Evolutionary conservation across 2,113 vertebrate genomes (phyloP), one percentile per base, ranked within the genome.

Genomic region (Saguinus imperator): DNA sequence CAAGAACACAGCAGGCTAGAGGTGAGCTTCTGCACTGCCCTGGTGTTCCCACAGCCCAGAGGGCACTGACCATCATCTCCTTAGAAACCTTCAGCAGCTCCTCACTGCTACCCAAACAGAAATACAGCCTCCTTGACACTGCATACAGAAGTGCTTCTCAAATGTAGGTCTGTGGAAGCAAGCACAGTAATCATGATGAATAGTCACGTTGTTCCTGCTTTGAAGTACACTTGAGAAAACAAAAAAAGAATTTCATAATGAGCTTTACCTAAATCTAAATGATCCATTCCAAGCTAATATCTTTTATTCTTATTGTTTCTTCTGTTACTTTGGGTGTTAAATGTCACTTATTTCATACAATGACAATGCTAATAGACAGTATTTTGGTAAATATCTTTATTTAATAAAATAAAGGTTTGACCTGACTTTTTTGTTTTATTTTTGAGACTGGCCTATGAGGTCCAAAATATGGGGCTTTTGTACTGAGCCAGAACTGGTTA

Each of bases 261-360:
- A 95, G 50, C 8, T 75, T 89, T 32, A 21, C 14, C 9, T 37
- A 82, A 48, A 75, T n/a, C 45, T 83, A 76, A 90, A 57, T 72
- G 5, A 58, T 70, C 68, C 50, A 12, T 75, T 94, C 66, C 29
- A 61, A 89, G 70, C 8, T 35, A 48, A 50, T 40, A 17, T 4
- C 21, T 32, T 84, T 90, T 68, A 73, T 94, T 92, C 52, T 84
- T 61, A 55, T 75, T 68, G 40, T 82, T 95, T 52, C 35, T 58
- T 45, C 21, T 81, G 64, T 25, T 88, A 21, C 8, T 87, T 52
- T 50, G 9, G 18, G 1, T 86, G 18, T 76, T 23, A 75, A 73
- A 92, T 93, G 45, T 72, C 48, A 89, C 43, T 61, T 80, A 23
- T 79, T 79, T 96, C 32, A 64, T 37, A 90, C 48, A 84, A 55